Evolutionary conservation across 1,140 invertebrate species (phyloP), one percentile per base, ranked within the genome.

Genomic region (Caenorhabditis remanei): DNA sequence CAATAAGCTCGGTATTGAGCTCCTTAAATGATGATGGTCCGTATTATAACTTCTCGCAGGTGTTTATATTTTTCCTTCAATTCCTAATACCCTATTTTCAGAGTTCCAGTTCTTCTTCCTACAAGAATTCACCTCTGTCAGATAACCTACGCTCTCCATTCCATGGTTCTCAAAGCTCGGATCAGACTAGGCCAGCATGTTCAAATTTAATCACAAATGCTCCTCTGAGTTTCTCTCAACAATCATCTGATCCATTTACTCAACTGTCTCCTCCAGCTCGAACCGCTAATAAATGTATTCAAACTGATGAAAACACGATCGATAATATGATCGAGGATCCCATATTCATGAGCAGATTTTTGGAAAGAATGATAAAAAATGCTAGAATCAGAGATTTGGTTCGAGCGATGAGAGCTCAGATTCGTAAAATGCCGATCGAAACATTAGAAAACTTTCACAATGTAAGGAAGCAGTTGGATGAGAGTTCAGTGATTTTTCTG

Each of bases 31-130:
- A 75, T 2, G 67, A 75, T 46, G 46, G 11, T 0, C 41, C 67
- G 40, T 67, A 40, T 19, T 46, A 13, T n/a, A 32, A 32, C 19
- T 75, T 75, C 13, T 75, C 67, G 9, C 67, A 75, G 67, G 67
- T 75, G 9, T 41, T 65, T 3, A 40, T 40, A 40, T 65, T n/a
- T 9, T 14, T 40, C 9, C 16, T 24, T 61, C 19, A 21, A 4
- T n/a, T 5, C 5, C 2, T n/a, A 61, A 61, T 53, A 16, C 9
- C 16, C 11, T 11, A 16, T 21, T 61, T 61, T 61, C 56, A 61
- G 56, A 61, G 56, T n/a, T 61, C 56, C 19, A 3, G 19, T 21
- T 24, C 8, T 24, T 61, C 56, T 61, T 65, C 61, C 6, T 41
- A 14, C 21, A 40, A 40, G 61, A 40, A 21, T 58, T 58, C 56